Evolutionary conservation across 2,888 invertebrate genomes (phyloP).

Genomic region (Nymphalis urticae): DNA sequence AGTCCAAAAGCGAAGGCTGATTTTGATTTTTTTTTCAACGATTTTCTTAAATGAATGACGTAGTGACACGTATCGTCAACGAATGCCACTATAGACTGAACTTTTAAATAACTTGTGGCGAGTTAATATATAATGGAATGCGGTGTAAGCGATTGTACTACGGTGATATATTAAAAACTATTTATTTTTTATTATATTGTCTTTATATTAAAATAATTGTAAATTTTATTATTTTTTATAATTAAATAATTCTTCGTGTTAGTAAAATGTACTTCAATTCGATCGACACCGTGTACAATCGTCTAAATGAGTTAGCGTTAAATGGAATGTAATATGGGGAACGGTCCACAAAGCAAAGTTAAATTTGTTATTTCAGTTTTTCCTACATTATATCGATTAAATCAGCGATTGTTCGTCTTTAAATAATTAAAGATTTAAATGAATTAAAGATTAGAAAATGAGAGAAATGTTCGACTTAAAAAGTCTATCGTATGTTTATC

Average conservation of each 20-base stretch:
- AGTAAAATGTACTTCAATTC: conserved; percentile 6
- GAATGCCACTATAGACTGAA: conserved; percentile 44
- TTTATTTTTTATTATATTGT: not conserved
- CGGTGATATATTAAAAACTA: not conserved
- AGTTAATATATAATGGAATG: conserved; percentile 16
- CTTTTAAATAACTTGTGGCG: conserved; percentile 36
- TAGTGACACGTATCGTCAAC: conserved; percentile 24
- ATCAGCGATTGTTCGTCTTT: conserved; percentile 37
- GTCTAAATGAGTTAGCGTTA: conserved; percentile 2
- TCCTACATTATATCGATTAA: not conserved
- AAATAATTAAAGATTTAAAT: conserved; percentile 10
- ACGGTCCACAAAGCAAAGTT: not conserved
- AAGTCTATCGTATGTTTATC: conserved; percentile 30
- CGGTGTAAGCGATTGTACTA: conserved; percentile 3
- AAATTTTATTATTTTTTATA: not conserved
- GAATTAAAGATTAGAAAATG: conserved; percentile 7
- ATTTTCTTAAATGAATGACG: conserved; percentile 9
- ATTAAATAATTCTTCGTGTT: conserved; percentile 2
- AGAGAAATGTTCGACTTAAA: conserved; percentile 25
- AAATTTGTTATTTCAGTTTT: not conserved
- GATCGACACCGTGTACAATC: not conserved
- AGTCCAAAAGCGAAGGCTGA: conserved; percentile 60
- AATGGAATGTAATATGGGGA: not conserved
- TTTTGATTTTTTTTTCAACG: conserved; percentile 51
- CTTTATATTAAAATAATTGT: not conserved